Conservation (phyloP, 1,140 invertebrate genomes). For the Pseudomyrmex flavicornis region DNA sequence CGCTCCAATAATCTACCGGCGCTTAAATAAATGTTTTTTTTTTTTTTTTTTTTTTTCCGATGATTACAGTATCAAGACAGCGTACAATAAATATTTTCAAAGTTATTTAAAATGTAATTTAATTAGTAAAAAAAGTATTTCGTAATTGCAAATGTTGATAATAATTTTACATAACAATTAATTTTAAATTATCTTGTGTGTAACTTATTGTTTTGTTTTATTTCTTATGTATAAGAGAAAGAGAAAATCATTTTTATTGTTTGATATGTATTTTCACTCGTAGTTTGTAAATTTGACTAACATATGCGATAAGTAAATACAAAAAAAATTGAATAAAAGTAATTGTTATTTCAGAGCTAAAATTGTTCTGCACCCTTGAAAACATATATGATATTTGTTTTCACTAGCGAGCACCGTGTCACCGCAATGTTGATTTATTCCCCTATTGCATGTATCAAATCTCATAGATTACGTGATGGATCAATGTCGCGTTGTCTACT, state of each 20-base stretch:
- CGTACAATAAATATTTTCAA: slow-evolving; percentile 21
- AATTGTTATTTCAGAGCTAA: neutral
- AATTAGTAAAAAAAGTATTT: neutral
- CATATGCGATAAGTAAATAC: neutral
- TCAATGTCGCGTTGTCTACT: slow-evolving; percentile 34
- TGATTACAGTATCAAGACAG: neutral
- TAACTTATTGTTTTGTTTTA: no score
- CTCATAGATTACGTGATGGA: slow-evolving; percentile 45
- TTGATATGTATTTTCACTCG: neutral
- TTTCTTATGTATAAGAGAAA: neutral
- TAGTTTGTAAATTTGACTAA: slow-evolving; percentile 3
- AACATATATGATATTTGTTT: slow-evolving; percentile 36
- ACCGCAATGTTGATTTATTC: slow-evolving; percentile 42
- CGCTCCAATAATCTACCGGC: slow-evolving; percentile 38
- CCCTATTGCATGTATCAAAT: slow-evolving; percentile 35
- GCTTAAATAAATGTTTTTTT: slow-evolving; percentile 39
- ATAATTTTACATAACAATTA: neutral
- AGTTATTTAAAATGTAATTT: slow-evolving; percentile 7
- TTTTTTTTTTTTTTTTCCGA: slow-evolving; percentile 30
- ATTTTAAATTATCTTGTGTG: no score
- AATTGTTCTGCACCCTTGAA: neutral
- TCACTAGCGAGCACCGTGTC: slow-evolving; percentile 30
- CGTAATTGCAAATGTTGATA: neutral
- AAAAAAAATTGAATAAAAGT: neutral
- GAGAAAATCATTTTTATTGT: neutral